phyloP scores from a whole-genome alignment of 2,797 vertebrate genomes.

The Lacerta agilis region DNA sequence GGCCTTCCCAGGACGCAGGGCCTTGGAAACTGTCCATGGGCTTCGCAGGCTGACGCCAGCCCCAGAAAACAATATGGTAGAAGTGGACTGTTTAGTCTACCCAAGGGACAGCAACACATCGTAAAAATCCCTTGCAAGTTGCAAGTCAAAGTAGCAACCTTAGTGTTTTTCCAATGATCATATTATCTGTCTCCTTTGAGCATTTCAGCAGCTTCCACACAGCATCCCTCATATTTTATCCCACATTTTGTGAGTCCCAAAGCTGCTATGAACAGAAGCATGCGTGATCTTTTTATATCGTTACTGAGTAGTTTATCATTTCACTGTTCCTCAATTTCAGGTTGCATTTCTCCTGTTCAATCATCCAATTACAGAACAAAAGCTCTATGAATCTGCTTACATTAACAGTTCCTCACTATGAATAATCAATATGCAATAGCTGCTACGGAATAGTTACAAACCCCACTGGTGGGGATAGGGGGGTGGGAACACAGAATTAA shows the following conservation, averaged over 20 bases:
- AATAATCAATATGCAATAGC: constrained; percentile 12
- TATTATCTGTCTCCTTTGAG: neutral
- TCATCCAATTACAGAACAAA: neutral
- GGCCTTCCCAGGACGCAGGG: neutral
- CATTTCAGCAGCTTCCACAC: neutral
- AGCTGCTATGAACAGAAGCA: neutral
- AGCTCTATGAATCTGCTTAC: neutral
- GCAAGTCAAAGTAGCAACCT: constrained; percentile 6
- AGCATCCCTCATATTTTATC: neutral
- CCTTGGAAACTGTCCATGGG: neutral
- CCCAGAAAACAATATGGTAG: constrained; percentile 20
- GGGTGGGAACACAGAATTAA: neutral
- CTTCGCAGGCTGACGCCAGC: neutral
- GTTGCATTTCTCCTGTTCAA: neutral
- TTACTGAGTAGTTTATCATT: constrained; percentile 1
- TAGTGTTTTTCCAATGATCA: constrained; percentile 19
- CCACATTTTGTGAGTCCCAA: constrained; percentile 10
- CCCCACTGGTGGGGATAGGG: neutral
- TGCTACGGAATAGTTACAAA: neutral
- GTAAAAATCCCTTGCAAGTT: neutral
- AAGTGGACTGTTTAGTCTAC: neutral
- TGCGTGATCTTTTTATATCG: constrained; percentile 15
- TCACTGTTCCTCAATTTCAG: neutral
- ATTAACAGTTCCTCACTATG: neutral
- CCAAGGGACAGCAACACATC: neutral